Percentiles rank a stretch among this genome's conserved stretches.
Conservation (phyloP, 2,888 invertebrate genomes). For the Lepeophtheirus nordmannii region DNA sequence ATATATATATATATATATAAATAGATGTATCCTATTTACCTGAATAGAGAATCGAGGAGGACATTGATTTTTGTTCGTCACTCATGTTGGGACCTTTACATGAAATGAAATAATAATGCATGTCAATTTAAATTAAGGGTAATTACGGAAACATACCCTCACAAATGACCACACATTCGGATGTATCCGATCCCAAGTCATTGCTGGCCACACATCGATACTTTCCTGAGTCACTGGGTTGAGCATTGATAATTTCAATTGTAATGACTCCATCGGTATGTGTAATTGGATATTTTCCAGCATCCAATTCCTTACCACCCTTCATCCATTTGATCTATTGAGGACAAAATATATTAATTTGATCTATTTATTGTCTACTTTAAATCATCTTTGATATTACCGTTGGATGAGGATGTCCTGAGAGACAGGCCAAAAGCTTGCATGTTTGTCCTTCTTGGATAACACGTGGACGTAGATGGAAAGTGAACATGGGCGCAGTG, state of each 20-base stretch:
- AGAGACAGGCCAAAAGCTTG: conserved; percentile 90
- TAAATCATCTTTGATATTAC: conserved; percentile 41
- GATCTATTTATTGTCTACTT: background rate
- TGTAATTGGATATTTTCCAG: conserved; percentile 75
- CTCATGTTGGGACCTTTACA: conserved; percentile 14
- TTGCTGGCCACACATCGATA: conserved; percentile 89
- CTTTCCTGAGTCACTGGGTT: conserved; percentile 85
- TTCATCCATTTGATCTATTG: conserved; percentile 43
- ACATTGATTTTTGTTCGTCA: conserved; percentile 20
- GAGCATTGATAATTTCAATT: conserved; percentile 87
- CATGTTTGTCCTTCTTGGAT: conserved; percentile 92
- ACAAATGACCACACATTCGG: conserved; percentile 83
- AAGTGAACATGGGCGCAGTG: conserved; percentile 88
- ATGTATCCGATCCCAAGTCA: conserved; percentile 83
- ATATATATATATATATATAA: background rate
- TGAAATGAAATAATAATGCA: background rate
- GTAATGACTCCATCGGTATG: conserved; percentile 89
- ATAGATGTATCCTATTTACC: conserved; percentile 7
- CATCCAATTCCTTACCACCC: conserved; percentile 75
- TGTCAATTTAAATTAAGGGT: background rate
- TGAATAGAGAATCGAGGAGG: conserved; percentile 17
- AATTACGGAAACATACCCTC: conserved; percentile 62
- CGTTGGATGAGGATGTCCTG: conserved; percentile 82
- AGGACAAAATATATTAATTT: background rate
- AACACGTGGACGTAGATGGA: conserved; percentile 92